Conservation (phyloP, 2,888 invertebrate genomes). For the Megastigmus dorsalis region DNA sequence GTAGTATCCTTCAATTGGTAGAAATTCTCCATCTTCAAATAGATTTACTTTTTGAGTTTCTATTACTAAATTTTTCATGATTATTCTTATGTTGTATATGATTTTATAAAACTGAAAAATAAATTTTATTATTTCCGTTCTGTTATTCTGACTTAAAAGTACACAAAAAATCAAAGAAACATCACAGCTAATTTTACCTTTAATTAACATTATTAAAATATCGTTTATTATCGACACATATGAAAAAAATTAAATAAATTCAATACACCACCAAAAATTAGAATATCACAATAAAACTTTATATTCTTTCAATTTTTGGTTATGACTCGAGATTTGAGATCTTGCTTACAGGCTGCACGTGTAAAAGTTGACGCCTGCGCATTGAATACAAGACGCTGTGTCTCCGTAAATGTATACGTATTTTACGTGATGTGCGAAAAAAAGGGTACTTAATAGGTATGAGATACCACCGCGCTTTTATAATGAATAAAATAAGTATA, state of each 20-base stretch:
- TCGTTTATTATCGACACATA: not conserved
- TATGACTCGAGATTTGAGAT: not conserved
- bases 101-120: not conserved
- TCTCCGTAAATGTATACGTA: no score
- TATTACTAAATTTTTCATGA: conserved; percentile 67
- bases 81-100: not conserved
- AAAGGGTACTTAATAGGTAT: no score
- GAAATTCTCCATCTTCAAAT: conserved; percentile 48
- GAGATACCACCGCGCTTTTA: no score
- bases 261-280: not conserved
- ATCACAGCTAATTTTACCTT: no score
- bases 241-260: not conserved
- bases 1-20: conserved; percentile 51
- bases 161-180: no score
- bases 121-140: not conserved
- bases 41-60: conserved; percentile 57
- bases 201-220: not conserved
- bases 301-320: conserved; percentile 8
- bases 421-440: no score
- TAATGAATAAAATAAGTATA: no score
- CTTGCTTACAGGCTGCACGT: not conserved
- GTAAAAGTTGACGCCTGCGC: conserved; percentile 28
- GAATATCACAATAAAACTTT: not conserved
- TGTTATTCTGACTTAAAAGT: no score
- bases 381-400: not conserved